Conservation (phyloP, 2,797 vertebrate species). For the Pempheris klunzingeri region DNA sequence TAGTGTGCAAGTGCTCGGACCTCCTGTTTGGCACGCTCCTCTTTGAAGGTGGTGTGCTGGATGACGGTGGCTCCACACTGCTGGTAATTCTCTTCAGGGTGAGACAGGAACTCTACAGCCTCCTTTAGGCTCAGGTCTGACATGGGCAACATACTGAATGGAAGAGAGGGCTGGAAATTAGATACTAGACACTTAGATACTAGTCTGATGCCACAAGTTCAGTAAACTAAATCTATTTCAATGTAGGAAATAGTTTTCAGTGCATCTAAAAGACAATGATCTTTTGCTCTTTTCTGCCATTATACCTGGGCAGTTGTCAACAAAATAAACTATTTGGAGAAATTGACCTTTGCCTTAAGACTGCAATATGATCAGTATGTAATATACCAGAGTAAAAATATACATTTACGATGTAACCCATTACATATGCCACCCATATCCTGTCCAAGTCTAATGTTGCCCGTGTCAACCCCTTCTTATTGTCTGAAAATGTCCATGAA, state of each 20-base stretch:
- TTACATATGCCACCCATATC: not conserved
- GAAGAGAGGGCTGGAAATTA: not conserved
- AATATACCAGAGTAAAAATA: not conserved
- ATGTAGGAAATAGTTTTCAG: not conserved
- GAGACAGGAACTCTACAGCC: constrained; percentile 88
- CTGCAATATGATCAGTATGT: not conserved
- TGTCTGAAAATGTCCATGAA: not conserved
- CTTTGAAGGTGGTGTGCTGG: constrained; percentile 91
- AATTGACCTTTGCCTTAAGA: not conserved
- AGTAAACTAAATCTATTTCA: not conserved
- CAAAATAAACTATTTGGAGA: not conserved
- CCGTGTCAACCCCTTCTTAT: not conserved
- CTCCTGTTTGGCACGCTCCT: constrained; percentile 90
- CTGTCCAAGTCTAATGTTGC: not conserved
- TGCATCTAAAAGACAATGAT: not conserved
- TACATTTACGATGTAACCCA: not conserved
- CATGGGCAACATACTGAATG: constrained; percentile 60
- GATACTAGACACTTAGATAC: not conserved
- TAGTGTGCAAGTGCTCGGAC: constrained; percentile 69
- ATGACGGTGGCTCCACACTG: constrained; percentile 91
- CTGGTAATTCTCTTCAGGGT: constrained; percentile 84
- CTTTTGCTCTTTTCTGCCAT: not conserved
- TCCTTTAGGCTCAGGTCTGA: constrained; percentile 87
- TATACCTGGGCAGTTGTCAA: too few relatives aligned
- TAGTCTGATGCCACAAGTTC: not conserved